Evolutionary conservation across 2,113 vertebrate species (phyloP).

Genomic region (Paracyprichromis sp.): DNA sequence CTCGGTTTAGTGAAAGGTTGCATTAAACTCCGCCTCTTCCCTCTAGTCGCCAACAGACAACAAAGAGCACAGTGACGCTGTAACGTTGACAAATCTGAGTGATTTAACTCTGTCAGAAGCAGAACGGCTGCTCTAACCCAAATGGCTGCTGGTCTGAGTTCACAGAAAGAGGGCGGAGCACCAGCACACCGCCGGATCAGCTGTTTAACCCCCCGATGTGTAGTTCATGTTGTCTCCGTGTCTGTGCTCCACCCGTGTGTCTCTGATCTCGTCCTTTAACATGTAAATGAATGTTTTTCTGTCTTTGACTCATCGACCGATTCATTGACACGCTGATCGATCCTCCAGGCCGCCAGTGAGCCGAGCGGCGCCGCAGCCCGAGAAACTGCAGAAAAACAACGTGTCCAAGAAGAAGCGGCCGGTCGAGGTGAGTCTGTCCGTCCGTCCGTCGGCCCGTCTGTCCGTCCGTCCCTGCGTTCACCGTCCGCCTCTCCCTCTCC

Average conservation of each 20-base stretch:
- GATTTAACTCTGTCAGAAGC: background rate
- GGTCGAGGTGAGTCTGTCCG: conserved; percentile 79
- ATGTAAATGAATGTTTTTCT: background rate
- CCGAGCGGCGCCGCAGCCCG: conserved; percentile 87
- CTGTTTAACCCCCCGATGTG: background rate
- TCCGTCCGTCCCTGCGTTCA: background rate
- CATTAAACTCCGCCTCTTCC: background rate
- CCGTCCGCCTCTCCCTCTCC: background rate
- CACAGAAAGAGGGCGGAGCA: background rate
- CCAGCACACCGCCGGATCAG: background rate
- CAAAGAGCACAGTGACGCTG: background rate
- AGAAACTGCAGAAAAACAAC: conserved; percentile 94
- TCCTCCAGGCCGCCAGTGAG: conserved; percentile 84
- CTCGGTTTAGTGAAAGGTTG: background rate
- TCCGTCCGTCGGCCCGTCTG: background rate
- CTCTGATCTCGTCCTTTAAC: background rate
- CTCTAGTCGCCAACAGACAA: background rate
- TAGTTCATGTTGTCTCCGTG: background rate
- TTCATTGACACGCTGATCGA: background rate
- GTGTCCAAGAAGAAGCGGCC: conserved; percentile 89
- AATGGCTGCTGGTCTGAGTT: background rate
- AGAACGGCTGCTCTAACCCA: background rate
- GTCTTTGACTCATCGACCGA: background rate
- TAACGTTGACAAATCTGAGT: rapidly evolving
- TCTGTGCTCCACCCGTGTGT: background rate